A percentile compares a stretch with the other conserved stretches of the same genome.
Conservation (phyloP, 2,888 invertebrate genomes). For the Phlogophora meticulosa region DNA sequence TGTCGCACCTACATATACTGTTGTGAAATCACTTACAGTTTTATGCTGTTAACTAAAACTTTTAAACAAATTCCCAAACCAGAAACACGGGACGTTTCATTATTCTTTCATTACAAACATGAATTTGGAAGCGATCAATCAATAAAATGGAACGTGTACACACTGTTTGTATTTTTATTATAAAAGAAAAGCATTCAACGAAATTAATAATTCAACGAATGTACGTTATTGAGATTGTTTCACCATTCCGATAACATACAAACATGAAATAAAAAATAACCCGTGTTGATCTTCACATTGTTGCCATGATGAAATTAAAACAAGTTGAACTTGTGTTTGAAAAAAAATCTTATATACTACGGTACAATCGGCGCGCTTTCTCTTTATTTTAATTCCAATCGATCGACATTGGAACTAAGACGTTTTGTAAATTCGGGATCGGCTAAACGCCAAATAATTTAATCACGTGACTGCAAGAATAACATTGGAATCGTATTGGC, state of each 20-base stretch:
- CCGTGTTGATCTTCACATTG: neutral
- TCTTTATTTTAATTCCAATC: no score
- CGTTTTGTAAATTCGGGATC: no score
- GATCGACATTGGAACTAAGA: no score
- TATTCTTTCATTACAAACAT: slow-evolving; percentile 6
- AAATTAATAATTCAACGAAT: slow-evolving; percentile 20
- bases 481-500: no score
- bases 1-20: no score
- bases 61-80: neutral
- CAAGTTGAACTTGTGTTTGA: neutral
- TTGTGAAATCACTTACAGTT: no score
- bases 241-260: slow-evolving; percentile 1
- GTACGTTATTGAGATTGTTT: slow-evolving; percentile 27
- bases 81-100: neutral
- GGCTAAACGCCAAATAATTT: no score
- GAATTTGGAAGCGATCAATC: slow-evolving; percentile 1
- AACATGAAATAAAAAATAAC: slow-evolving; percentile 10
- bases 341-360: no score
- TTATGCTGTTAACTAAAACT: no score
- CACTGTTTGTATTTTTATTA: slow-evolving; percentile 19
- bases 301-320: neutral
- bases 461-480: no score
- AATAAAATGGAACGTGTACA: slow-evolving; percentile 19
- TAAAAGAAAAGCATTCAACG: slow-evolving; percentile 28
- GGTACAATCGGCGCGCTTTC: neutral